Evolutionary conservation across 2,113 vertebrate genomes (phyloP), one percentile per base, ranked within the genome.

Genomic region (Callaeas wilsoni): DNA sequence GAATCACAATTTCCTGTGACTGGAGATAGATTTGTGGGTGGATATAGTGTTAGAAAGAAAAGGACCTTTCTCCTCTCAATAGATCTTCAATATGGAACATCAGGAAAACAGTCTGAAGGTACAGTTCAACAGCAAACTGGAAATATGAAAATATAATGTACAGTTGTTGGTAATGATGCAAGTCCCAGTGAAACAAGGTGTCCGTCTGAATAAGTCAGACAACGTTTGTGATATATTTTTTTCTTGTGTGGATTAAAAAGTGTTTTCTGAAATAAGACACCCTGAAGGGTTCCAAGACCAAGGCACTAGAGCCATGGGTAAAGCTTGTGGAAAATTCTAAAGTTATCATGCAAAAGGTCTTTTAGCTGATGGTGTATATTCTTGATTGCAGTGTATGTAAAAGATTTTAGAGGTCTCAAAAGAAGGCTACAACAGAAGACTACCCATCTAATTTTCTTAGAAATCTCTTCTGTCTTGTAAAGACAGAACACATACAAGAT

Each of bases 281-380:
- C 3, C 7, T 46, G 9, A 62, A 55, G 14, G 60, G 8, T 55
- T 85, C 13, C 18, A 29, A 52, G 8, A n/a, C 11, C 4, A 41
- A 47, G 10, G 1, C 6, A n/a, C 9, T 35, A 60, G 3, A 86
- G 5, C 29, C 1, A 27, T 12, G 10, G 5, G 49, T 35, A 46
- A 60, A 74, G 4, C 4, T 15, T 65, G 6, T 30, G 16, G 11
- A 65, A 80, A 81, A 53, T 44, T 77, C 26, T 29, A 6, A 76
- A 56, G 4, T 26, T 52, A 21, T 7, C 0, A 1, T 62, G 20
- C 2, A 42, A 47, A 78, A 49, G 2, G 1, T 64, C 4, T 84
- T 69, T 52, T 12, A 29, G 17, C 4, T 82, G 13, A 60, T 56
- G 16, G 4, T 55, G 6, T 64, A 33, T 26, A 35, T 67, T 85